Base-by-base conservation (phyloP, 2,888 invertebrate genomes). In the Candidula unifasciata region DNA sequence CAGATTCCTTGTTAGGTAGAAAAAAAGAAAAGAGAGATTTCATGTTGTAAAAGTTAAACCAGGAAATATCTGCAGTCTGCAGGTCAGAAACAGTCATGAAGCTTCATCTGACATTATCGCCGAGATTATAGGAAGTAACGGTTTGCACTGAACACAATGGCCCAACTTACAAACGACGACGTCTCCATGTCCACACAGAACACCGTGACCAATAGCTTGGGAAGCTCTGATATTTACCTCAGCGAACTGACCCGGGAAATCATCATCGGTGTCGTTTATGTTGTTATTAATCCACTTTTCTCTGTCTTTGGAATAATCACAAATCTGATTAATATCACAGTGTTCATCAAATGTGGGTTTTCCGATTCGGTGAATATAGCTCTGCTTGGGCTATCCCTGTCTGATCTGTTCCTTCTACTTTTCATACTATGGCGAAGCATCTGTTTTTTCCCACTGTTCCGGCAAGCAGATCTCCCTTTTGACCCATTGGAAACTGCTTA, bases 341-440 rank as follows among this genome's bases (percentile, higher is more conserved):
- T 73, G 0, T 73, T 73, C 27, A 27, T 73, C n/a, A 73, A 73
- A 73, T 44, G 44, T 13, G 73, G 73, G 0, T 24, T 73, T 44
- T 60, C 71, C 10, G 64, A 84, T 18, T 27, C 3, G 10, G 35
- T 74, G 13, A 73, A 73, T 54, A 73, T 71, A 8, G 6, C 52
- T 27, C 84, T 84, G 24, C 30, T 84, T 8, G 30, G 52, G 10
- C 16, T 81, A 27, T 73, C 73, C 6, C 27, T 81, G 10, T 81
- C 81, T 13, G 81, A 81, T 54, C 68, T 81, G 5, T 35, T 24
- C 13, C 57, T 73, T 0, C 60, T 81, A 16, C 18, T 81, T 8
- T 71, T 57, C n/a, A 3, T 71, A 33, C 27, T 73, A 57, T 81
- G 81, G 81, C 6, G 6, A 3, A 73, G 73, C n/a, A 6, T 73